A percentile compares a stretch with the other conserved stretches of the same genome.
phyloP scores from a whole-genome alignment of 2,888 invertebrate species.

The Stenolophus ochropezus region DNA sequence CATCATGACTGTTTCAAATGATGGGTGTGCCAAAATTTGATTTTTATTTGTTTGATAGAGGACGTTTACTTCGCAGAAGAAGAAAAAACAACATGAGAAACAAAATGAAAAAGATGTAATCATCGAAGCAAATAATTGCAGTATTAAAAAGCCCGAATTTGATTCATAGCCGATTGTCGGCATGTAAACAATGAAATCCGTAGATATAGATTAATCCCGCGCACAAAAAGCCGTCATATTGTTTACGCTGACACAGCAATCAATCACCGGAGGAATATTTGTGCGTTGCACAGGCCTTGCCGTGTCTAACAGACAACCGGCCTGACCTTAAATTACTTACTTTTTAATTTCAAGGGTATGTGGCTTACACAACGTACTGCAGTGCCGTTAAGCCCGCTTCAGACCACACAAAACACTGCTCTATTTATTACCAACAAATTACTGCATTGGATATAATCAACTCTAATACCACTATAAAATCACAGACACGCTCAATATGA shows the following conservation, averaged over 20 bases:
- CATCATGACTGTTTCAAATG: no score
- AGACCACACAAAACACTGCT: no score
- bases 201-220: slow-evolving; percentile 25
- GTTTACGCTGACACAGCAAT: slow-evolving; percentile 44
- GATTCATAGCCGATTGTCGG: slow-evolving; percentile 38
- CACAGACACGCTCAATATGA: no score
- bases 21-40: no score
- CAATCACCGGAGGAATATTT: slow-evolving; percentile 44
- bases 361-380: slow-evolving; percentile 11
- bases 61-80: no score
- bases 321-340: slow-evolving; percentile 50
- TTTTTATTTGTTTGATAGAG: no score
- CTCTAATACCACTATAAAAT: no score
- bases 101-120: slow-evolving; percentile 2
- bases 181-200: neutral
- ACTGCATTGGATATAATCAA: no score
- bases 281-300: slow-evolving; percentile 44
- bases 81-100: neutral
- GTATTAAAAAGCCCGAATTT: slow-evolving; percentile 6
- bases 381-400: no score
- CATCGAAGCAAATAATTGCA: slow-evolving; percentile 25
- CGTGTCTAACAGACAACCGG: slow-evolving; percentile 40
- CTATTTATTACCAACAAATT: no score
- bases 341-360: slow-evolving; percentile 52
- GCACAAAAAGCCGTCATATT: slow-evolving; percentile 38